Conservation (phyloP, 1,140 invertebrate species). For the Apis florea region DNA sequence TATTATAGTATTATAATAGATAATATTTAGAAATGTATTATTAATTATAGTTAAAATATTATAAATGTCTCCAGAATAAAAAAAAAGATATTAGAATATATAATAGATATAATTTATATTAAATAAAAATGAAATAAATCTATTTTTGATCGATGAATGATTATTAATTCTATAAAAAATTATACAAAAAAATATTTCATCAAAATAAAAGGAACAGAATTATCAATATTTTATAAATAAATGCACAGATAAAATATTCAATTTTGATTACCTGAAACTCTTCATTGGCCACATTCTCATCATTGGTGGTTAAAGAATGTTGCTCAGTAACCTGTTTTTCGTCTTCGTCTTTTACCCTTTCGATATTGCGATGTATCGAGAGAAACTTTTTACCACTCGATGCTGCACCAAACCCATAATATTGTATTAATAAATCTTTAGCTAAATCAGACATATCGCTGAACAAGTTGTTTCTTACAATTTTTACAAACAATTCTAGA, state of each 20-base stretch:
- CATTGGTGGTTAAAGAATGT: constrained; percentile 3
- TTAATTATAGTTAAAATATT: too few relatives aligned
- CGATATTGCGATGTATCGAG: constrained; percentile 41
- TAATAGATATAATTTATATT: too few relatives aligned
- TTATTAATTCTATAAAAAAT: too few relatives aligned
- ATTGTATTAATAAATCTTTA: constrained; percentile 30
- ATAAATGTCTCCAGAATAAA: too few relatives aligned
- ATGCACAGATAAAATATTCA: neutral
- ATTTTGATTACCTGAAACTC: neutral
- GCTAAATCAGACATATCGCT: constrained; percentile 40
- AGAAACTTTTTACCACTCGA: constrained; percentile 4
- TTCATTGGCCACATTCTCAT: constrained; percentile 3
- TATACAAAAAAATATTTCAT: too few relatives aligned
- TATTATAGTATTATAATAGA: too few relatives aligned
- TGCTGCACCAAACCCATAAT: constrained; percentile 47
- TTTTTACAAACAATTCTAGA: neutral
- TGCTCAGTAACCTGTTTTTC: constrained; percentile 37
- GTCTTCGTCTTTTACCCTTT: constrained; percentile 3
- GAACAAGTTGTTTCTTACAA: neutral
- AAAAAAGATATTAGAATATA: too few relatives aligned
- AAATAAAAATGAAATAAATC: too few relatives aligned
- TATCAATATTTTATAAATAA: neutral
- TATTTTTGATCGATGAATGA: too few relatives aligned
- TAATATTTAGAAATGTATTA: too few relatives aligned
- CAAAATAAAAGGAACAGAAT: too few relatives aligned